Percentiles rank a stretch among this genome's conserved stretches.
phyloP scores from a whole-genome alignment of 2,113 vertebrate species.

The Urocolius indicus region DNA sequence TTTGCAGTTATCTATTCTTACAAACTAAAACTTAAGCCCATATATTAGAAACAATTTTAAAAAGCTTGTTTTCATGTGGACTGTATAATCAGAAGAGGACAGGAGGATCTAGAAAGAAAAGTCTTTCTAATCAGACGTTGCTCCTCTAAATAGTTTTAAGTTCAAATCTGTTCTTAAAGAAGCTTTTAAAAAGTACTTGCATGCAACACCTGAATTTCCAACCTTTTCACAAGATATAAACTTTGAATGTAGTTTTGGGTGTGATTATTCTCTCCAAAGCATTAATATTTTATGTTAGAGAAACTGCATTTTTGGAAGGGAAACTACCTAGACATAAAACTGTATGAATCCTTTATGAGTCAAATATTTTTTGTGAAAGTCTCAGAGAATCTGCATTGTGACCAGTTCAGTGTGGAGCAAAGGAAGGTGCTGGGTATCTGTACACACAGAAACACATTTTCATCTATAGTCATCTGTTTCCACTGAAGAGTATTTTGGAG shows the following conservation, averaged over 20 bases:
- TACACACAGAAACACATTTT: neutral
- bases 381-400: neutral
- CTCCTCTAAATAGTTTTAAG: neutral
- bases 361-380: neutral
- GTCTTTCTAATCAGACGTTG: neutral
- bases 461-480: neutral
- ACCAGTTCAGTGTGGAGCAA: neutral
- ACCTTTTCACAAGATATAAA: neutral
- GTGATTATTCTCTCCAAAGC: neutral
- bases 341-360: neutral
- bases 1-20: neutral
- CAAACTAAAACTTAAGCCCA: neutral
- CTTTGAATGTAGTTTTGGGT: neutral
- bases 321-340: neutral
- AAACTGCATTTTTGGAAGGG: neutral
- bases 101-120: neutral
- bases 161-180: neutral
- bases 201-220: neutral
- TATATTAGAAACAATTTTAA: neutral
- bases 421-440: neutral
- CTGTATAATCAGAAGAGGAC: neutral
- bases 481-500: neutral
- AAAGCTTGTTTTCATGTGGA: neutral
- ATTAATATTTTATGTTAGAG: neutral
- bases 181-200: neutral